A percentile compares a stretch with the other conserved stretches of the same genome.
Conservation (phyloP, 2,797 vertebrate species). For the Urosaurus nigricauda region DNA sequence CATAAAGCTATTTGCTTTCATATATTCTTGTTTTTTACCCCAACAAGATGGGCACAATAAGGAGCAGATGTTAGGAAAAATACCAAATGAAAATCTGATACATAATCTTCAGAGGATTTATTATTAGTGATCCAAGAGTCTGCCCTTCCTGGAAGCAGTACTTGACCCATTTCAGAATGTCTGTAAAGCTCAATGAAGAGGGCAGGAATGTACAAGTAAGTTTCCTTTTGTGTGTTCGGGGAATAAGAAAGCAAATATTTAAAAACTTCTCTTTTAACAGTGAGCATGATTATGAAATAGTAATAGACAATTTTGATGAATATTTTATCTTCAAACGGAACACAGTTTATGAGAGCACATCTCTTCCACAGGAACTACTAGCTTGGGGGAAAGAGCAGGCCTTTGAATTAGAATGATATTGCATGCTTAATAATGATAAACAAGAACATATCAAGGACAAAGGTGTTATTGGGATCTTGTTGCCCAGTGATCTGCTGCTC, state of each 20-base stretch:
- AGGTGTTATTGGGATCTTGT: slow-evolving; percentile 17
- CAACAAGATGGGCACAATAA: not conserved
- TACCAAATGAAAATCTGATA: not conserved
- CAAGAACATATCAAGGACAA: slow-evolving; percentile 49
- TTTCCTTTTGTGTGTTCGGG: slow-evolving; percentile 1
- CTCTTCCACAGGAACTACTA: slow-evolving; percentile 42
- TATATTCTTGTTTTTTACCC: not conserved
- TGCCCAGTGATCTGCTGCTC: not conserved
- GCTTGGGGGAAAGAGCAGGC: slow-evolving; percentile 30
- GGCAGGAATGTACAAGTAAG: not conserved
- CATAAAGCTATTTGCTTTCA: not conserved
- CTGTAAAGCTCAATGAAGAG: not conserved
- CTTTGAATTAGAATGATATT: slow-evolving; percentile 31
- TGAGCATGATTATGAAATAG: slow-evolving; percentile 48
- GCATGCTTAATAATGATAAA: slow-evolving; percentile 43
- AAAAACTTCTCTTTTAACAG: slow-evolving; percentile 38
- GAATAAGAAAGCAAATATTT: slow-evolving; percentile 39
- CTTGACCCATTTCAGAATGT: not conserved
- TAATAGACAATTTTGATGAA: slow-evolving; percentile 49
- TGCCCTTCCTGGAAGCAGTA: not conserved
- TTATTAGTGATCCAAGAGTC: slow-evolving; percentile 23
- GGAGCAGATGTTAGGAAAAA: not conserved
- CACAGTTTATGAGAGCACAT: slow-evolving; percentile 21
- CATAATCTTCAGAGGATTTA: not conserved
- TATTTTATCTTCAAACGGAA: slow-evolving; percentile 47